Evolutionary conservation across 2,888 invertebrate species (phyloP).

Genomic region (Troides oblongomaculatus): DNA sequence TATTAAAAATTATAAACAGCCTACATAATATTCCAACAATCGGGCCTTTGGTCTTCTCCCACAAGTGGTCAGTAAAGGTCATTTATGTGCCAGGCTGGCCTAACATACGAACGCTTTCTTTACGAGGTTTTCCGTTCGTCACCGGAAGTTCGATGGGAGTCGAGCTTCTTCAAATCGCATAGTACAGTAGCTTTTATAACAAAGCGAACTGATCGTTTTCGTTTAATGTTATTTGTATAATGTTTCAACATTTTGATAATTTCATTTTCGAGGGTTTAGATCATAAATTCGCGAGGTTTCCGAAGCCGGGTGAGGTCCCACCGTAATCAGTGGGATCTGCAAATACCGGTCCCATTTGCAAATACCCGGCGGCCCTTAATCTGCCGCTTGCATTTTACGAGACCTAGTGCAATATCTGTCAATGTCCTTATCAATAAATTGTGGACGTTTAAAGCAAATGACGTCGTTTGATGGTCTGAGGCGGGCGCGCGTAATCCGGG

Average conservation of each 20-base stretch:
- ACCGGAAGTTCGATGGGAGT: too few relatives aligned
- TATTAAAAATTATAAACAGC: too few relatives aligned
- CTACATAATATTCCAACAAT: too few relatives aligned
- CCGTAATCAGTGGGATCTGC: slow-evolving; percentile 60
- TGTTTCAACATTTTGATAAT: neutral
- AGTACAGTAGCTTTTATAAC: too few relatives aligned
- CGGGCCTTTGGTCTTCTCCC: too few relatives aligned
- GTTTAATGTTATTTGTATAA: too few relatives aligned
- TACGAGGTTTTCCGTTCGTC: too few relatives aligned
- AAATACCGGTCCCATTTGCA: slow-evolving; percentile 72
- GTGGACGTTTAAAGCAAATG: slow-evolving; percentile 70
- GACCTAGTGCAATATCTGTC: slow-evolving; percentile 75
- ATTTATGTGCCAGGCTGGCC: too few relatives aligned
- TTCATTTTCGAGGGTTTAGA: neutral
- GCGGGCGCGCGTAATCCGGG: slow-evolving; percentile 70
- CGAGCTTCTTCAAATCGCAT: too few relatives aligned
- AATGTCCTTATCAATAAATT: slow-evolving; percentile 80
- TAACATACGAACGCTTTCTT: too few relatives aligned
- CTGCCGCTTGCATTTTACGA: slow-evolving; percentile 76
- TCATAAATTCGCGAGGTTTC: slow-evolving; percentile 30
- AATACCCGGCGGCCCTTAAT: slow-evolving; percentile 72
- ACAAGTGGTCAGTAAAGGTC: too few relatives aligned
- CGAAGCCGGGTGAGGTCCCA: slow-evolving; percentile 46
- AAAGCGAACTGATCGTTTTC: too few relatives aligned
- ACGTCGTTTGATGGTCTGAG: slow-evolving; percentile 76